Evolutionary conservation across 2,888 invertebrate genomes (phyloP), one percentile per base, ranked within the genome.

Genomic region (Nymphalis c-album): DNA sequence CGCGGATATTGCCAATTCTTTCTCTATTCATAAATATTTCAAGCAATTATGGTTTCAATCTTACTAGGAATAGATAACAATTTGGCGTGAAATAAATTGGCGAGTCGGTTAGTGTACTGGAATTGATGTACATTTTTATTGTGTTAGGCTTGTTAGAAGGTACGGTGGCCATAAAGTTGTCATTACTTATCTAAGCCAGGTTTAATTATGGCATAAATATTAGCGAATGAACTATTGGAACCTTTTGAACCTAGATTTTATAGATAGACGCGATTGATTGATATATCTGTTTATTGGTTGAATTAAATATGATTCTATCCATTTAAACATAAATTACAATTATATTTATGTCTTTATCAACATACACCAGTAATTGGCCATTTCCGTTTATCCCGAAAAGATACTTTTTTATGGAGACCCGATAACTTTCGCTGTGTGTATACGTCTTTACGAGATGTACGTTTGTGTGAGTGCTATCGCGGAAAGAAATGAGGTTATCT

Each of bases 401-500:
- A 13, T 47, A 40, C 16, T 45, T 31, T 63, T 64, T 55, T 63
- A 65, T 78, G 74, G 75, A 69, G 76, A 76, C 76, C 67, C 64
- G 65, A 66, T 53, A 64, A 40, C 47, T 67, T 59, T 70, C 35
- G 45, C 48, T 64, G 72, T 78, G 77, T 75, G 74, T 69, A 76
- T 74, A 71, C 71, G 71, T 76, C 73, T 77, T 71, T 73, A 72
- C 65, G 45, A 22, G 26, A n/a, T 31, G 26, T 71, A 51, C 71
- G 69, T 68, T 66, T 80, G 78, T 81, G 80, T 80, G 85, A 73
- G 83, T 78, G 83, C 80, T 86, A 88, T 88, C 86, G 80, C 80
- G 81, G 85, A 92, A 92, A 92, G 90, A 91, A 92, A 91, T 91
- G 91, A 90, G 91, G 91, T 91, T 92, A 92, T 92, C 91, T 91